These are phyloP conservation scores for Phrixothrix hirtus DNA, from an alignment of 2,888 invertebrate species.

Conservation along the genomic window DNA sequence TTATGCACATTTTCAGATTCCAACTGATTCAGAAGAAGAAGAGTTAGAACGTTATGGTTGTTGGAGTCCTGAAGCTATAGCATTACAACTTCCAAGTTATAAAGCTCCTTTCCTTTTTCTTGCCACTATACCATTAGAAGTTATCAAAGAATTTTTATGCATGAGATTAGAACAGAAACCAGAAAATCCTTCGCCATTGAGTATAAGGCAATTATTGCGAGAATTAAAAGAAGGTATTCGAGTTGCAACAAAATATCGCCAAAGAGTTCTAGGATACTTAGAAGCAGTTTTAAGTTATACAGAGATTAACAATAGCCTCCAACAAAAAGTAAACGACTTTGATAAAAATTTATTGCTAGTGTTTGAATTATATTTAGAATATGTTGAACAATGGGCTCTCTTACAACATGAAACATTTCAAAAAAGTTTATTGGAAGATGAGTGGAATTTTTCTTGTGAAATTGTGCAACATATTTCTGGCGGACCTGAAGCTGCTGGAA, in stretches of 20 bases:
- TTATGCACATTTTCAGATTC: slow-evolving; percentile 22
- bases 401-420: slow-evolving; percentile 67
- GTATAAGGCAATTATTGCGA: slow-evolving; percentile 78
- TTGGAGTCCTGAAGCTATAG: slow-evolving; percentile 75
- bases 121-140: slow-evolving; percentile 82
- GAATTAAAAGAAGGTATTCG: slow-evolving; percentile 89
- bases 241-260: slow-evolving; percentile 80
- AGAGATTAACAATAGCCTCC: slow-evolving; percentile 58
- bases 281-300: slow-evolving; percentile 62
- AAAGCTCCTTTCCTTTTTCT: slow-evolving; percentile 84
- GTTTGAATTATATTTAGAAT: slow-evolving; percentile 79
- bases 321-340: slow-evolving; percentile 69
- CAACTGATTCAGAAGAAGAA: slow-evolving; percentile 52
- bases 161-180: slow-evolving; percentile 84
- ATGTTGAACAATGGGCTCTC: slow-evolving; percentile 81
- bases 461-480: slow-evolving; percentile 77
- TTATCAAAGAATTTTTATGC: slow-evolving; percentile 88
- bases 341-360: slow-evolving; percentile 73
- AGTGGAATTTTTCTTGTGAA: slow-evolving; percentile 84
- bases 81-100: slow-evolving; percentile 84
- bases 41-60: slow-evolving; percentile 70
- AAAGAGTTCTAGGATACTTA: slow-evolving; percentile 72
- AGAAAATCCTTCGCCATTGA: slow-evolving; percentile 80
- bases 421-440: slow-evolving; percentile 80
- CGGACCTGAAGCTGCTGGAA: slow-evolving; percentile 74